Evolutionary conservation across 2,797 vertebrate species (phyloP), one percentile per base, ranked within the genome.

Genomic region (Erethizon dorsatum): DNA sequence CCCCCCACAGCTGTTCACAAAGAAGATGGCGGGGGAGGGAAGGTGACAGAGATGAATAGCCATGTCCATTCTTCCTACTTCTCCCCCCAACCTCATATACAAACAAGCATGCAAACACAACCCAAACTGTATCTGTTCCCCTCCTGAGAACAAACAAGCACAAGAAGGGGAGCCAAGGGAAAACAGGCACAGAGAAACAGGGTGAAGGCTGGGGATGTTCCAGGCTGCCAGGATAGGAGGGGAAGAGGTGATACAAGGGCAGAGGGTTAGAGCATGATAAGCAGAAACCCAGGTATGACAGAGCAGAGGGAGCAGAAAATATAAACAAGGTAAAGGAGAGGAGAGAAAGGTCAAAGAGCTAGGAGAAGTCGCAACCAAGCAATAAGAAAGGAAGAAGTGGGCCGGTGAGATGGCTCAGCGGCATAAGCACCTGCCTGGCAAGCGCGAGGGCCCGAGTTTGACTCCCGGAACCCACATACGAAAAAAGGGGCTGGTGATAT

Each of bases 1-100:
- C 59, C 95, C 94, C 97, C 94, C 4, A 28, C 93, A 97, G 98
- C 95, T 97, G 93, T 95, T 94, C 88, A 92, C 90, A 75, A 80
- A 88, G 89, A 94, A 31, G 91, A 89, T 85, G 71, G 78, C 0
- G 18, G 91, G 88, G 91, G 50, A 94, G 73, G 71, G 97, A 83
- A 56, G 37, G 61, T 96, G 95, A 96, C 93, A 97, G 88, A 97
- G 95, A 97, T 54, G 83, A 88, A 96, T 31, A 82, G 95, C 88
- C 83, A 80, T 24, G 83, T 91, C 71, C 96, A 93, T 88, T 73
- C 83, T 73, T 86, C 82, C 77, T 96, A 88, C 90, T 88, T 65
- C 83, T 2, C 5, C 57, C 80, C 69, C 82, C 78, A n/a, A 80
- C 54, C 56, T 80, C 61, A 67, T 15, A 90, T 61, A 95, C 85